Base-by-base conservation (phyloP, 2,888 invertebrate genomes). In the Caenorhabditis afra region DNA sequence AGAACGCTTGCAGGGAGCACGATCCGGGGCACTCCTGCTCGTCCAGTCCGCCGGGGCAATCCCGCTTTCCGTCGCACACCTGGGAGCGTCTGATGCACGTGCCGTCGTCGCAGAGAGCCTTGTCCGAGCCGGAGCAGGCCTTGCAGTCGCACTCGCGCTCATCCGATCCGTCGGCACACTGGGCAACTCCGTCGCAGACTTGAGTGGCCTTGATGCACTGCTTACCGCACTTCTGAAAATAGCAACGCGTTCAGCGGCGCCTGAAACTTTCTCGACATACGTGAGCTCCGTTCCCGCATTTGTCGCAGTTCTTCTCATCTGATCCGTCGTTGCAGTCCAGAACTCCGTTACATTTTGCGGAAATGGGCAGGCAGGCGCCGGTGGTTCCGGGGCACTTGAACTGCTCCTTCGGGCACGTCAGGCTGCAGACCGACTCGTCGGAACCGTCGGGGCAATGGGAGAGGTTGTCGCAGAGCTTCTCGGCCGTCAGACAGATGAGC, bases 11-110 rank as follows among this genome's bases (percentile, higher is more conserved):
- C 29, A 57, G 53, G 44, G 59, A 22, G 73, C 88, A 88, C n/a
- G 81, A 61, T 11, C 88, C 88, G n/a, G 87, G 85, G 55, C 88
- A 88, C 18, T 85, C 64, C 47, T 53, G 10, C 61, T 88, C 88
- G 58, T 88, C 88, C 67, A 82, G 75, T 8, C 87, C 87, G 18
- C 79, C 81, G 11, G 78, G 61, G 62, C 88, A 88, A 71, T 88
- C 86, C 12, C 47, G 47, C 49, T 68, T 57, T 2, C 88, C 88
- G 66, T 88, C 84, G 70, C 88, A 88, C 50, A 88, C 79, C 20
- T 75, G 70, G 1, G 61, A 49, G 8, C 85, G 82, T 22, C 62
- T 52, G 47, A 88, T 74, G 61, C 88, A 87, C 3, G 85, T 84
- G 10, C 83, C 83, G 47, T 83, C 83, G 49, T 79, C 79, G 64